Evolutionary conservation across 2,888 invertebrate genomes (phyloP).

Genomic region (Polylopha cassiicola): DNA sequence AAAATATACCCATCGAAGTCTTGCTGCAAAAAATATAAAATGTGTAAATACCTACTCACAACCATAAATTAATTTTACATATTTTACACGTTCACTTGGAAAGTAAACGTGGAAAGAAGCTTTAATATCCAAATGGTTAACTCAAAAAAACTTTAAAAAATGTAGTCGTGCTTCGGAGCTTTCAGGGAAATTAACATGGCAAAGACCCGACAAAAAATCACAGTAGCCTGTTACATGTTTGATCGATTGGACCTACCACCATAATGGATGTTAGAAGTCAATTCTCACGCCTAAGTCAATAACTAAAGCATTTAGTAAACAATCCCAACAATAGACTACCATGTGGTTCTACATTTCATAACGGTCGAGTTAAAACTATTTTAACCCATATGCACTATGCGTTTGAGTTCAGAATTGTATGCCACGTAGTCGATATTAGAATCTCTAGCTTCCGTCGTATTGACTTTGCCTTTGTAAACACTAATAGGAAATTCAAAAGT

Average conservation of each 20-base stretch:
- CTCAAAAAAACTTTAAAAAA: no score
- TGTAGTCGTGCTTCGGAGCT: constrained; percentile 13
- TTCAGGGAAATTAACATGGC: constrained; percentile 19
- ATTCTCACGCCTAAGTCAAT: constrained; percentile 76
- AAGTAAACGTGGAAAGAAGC: no score
- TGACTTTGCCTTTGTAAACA: constrained; percentile 73
- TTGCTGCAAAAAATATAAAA: constrained; percentile 15
- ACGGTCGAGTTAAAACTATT: constrained; percentile 31
- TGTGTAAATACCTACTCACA: no score
- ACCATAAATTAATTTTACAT: no score
- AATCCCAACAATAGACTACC: constrained; percentile 61
- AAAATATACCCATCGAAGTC: no score
- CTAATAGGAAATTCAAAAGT: constrained; percentile 75
- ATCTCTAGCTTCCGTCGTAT: constrained; percentile 59
- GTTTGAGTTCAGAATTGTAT: constrained; percentile 32
- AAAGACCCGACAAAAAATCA: constrained; percentile 43
- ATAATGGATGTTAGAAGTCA: constrained; percentile 66
- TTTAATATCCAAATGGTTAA: no score
- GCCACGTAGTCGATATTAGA: constrained; percentile 35
- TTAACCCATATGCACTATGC: constrained; percentile 24
- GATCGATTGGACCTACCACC: constrained; percentile 67
- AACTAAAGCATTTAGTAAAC: constrained; percentile 66
- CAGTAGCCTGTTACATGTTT: constrained; percentile 63
- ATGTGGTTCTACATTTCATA: constrained; percentile 50
- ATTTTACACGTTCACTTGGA: no score